These are phyloP conservation scores for Oreamnos americanus DNA, from an alignment of 2,113 vertebrate species.

Conservation along the genomic window DNA sequence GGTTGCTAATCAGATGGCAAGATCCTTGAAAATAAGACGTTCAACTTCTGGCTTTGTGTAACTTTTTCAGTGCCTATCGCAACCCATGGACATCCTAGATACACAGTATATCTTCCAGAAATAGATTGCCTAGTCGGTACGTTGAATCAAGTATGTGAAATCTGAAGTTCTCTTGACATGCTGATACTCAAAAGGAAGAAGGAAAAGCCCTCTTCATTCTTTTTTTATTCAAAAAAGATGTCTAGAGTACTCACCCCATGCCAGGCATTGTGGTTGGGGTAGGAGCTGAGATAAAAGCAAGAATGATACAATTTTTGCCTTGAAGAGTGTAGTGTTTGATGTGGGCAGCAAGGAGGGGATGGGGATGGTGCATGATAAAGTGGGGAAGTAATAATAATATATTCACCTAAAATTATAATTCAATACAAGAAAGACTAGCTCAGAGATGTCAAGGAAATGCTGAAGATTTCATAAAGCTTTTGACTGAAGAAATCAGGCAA, in stretches of 20 bases:
- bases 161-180: not conserved
- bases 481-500: not conserved
- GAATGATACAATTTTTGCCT: not conserved
- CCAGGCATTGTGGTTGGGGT: not conserved
- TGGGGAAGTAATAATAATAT: not conserved
- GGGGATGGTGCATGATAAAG: not conserved
- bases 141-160: not conserved
- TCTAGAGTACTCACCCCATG: not conserved
- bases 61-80: not conserved
- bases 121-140: not conserved
- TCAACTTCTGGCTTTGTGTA: not conserved
- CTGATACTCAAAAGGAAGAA: not conserved
- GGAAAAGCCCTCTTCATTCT: not conserved
- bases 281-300: not conserved
- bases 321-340: not conserved
- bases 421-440: not conserved
- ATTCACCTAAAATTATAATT: not conserved
- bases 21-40: not conserved
- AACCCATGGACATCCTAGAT: not conserved
- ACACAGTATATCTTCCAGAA: not conserved
- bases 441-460: not conserved
- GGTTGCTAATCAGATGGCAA: not conserved
- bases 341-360: accelerated
- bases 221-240: not conserved
- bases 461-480: not conserved